Evolutionary conservation across 2,797 vertebrate genomes (phyloP).

Genomic region (Florisuga fusca): DNA sequence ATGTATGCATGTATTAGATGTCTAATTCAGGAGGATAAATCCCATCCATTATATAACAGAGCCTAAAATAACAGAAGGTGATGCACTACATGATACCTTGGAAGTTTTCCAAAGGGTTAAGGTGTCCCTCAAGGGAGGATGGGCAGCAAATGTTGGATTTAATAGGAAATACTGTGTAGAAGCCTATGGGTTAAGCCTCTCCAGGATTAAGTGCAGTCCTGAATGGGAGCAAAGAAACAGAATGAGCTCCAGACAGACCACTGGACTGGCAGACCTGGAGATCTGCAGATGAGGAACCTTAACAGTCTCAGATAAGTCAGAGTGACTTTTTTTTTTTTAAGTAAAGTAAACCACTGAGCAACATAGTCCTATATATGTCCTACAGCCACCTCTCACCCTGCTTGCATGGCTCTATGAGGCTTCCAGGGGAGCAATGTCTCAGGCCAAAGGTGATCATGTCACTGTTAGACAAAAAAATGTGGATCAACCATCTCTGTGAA

Average conservation of each 20-base stretch:
- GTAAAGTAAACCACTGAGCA: not conserved
- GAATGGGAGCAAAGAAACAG: not conserved
- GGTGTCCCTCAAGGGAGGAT: not conserved
- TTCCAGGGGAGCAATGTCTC: not conserved
- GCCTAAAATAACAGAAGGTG: not conserved
- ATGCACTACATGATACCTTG: not conserved
- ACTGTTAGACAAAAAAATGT: not conserved
- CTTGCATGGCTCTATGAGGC: not conserved
- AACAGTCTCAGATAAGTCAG: not conserved
- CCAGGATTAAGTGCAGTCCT: not conserved
- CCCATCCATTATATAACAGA: not conserved
- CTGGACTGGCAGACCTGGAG: not conserved
- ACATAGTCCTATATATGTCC: not conserved
- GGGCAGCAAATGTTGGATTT: not conserved
- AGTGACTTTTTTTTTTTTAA: not conserved
- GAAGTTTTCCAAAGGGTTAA: not conserved
- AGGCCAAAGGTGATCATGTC: not conserved
- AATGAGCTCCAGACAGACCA: not conserved
- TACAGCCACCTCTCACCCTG: not conserved
- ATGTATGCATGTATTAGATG: not conserved
- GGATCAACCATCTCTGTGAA: not conserved
- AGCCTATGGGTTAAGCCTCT: not conserved
- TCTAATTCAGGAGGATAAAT: not conserved
- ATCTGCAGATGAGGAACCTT: not conserved
- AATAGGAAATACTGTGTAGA: not conserved